These are phyloP conservation scores for Penaeus vannamei DNA, from an alignment of 1,140 invertebrate genomes.

Conservation along the genomic window DNA sequence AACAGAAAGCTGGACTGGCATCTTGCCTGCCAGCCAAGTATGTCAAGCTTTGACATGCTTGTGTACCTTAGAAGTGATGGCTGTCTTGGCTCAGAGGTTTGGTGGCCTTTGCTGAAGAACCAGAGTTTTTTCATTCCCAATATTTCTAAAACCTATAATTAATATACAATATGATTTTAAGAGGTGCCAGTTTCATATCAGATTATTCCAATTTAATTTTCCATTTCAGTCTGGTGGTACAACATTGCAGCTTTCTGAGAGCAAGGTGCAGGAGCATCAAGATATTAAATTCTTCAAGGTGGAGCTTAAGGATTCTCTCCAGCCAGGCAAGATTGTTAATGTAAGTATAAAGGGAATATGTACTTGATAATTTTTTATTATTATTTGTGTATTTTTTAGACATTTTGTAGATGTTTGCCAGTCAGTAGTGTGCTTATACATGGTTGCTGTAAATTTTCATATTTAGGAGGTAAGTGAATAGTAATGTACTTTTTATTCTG, in stretches of 20 bases:
- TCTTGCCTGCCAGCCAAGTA: too few relatives aligned
- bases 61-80: too few relatives aligned
- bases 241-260: slow-evolving; percentile 77
- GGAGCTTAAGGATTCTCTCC: slow-evolving; percentile 77
- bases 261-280: slow-evolving; percentile 73
- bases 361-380: background rate
- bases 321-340: slow-evolving; percentile 76
- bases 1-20: too few relatives aligned
- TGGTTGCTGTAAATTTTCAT: too few relatives aligned
- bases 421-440: too few relatives aligned
- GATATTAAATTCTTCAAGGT: slow-evolving; percentile 77
- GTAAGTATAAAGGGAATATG: slow-evolving; percentile 70
- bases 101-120: too few relatives aligned
- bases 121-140: background rate
- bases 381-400: background rate
- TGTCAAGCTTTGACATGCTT: too few relatives aligned
- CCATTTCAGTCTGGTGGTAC: slow-evolving; percentile 71
- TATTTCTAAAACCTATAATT: too few relatives aligned
- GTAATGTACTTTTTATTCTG: too few relatives aligned
- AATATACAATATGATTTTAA: background rate
- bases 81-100: too few relatives aligned
- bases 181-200: slow-evolving; percentile 60
- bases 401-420: background rate
- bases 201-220: slow-evolving; percentile 30
- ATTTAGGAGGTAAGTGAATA: too few relatives aligned